Evolutionary conservation across 2,888 invertebrate genomes (phyloP).

Genomic region (Odontocerum albicorne): DNA sequence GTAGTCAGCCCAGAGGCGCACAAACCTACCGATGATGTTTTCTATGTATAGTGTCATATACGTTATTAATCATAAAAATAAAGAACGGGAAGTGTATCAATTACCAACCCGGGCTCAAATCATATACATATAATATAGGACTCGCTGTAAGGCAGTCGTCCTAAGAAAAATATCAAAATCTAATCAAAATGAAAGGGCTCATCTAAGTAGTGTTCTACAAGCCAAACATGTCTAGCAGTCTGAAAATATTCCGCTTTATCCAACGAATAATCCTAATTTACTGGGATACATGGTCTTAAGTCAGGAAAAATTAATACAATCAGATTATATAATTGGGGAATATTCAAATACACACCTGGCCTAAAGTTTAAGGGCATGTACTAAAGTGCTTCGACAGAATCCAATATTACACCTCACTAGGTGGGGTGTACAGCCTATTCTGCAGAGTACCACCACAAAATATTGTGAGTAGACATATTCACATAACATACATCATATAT

Average conservation of each 20-base stretch:
- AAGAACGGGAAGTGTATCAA: conserved; percentile 20
- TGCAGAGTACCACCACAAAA: not conserved
- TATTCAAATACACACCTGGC: conserved; percentile 15
- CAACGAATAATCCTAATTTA: conserved; percentile 19
- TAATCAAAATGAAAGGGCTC: conserved; percentile 27
- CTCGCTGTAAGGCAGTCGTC: not conserved
- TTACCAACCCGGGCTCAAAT: conserved; percentile 13
- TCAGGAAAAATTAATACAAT: conserved; percentile 14
- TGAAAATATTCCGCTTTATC: conserved; percentile 22
- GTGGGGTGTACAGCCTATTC: not conserved
- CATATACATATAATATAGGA: conserved; percentile 12
- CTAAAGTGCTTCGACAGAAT: conserved; percentile 16
- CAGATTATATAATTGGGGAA: conserved; percentile 13
- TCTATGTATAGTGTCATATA: conserved; percentile 3
- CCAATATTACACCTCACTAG: conserved; percentile 10
- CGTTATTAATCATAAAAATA: conserved; percentile 9
- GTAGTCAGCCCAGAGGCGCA: not conserved
- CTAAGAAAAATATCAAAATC: conserved; percentile 22
- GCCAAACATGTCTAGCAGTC: conserved; percentile 31
- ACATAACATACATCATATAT: not conserved
- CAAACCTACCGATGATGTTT: conserved; percentile 1
- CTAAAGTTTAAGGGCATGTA: conserved; percentile 21
- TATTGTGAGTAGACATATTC: conserved; percentile 10
- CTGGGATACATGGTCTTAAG: conserved; percentile 21
- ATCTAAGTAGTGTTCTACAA: conserved; percentile 32